phyloP scores from a whole-genome alignment of 2,888 invertebrate genomes.

The Chesias legatella region DNA sequence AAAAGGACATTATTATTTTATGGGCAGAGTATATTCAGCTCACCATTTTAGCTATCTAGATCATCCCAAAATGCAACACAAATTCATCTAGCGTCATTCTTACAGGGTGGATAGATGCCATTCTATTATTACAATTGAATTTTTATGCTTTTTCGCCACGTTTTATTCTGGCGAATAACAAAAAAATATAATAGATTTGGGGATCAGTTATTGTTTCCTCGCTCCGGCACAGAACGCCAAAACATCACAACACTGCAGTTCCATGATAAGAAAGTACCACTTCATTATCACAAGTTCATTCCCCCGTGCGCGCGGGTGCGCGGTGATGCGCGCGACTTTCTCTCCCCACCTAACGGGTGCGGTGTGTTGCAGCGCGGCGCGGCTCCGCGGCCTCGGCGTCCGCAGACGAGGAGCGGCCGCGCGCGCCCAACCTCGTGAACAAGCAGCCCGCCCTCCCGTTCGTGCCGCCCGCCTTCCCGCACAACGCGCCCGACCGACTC shows the following conservation, averaged over 20 bases:
- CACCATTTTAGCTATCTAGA: too few species aligned
- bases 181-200: too few species aligned
- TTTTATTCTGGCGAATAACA: too few species aligned
- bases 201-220: too few species aligned
- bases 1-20: too few species aligned
- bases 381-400: constrained; percentile 62
- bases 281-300: constrained; percentile 17
- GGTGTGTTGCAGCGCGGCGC: constrained; percentile 65
- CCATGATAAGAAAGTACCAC: constrained; percentile 19
- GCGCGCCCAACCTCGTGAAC: constrained; percentile 86
- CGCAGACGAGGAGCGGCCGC: constrained; percentile 76
- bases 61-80: too few species aligned
- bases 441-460: constrained; percentile 93
- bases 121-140: too few species aligned
- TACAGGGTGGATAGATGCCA: too few species aligned
- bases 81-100: too few species aligned
- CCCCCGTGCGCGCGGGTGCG: constrained; percentile 39
- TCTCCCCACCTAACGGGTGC: constrained; percentile 57
- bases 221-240: too few species aligned
- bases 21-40: too few species aligned
- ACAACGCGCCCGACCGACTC: constrained; percentile 89
- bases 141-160: too few species aligned
- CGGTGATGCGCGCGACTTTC: constrained; percentile 66
- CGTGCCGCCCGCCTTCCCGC: constrained; percentile 94
- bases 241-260: not conserved